A percentile compares a stretch with the other conserved stretches of the same genome.
Conservation (phyloP, 2,888 invertebrate genomes). For the Amphiduros pacificus region DNA sequence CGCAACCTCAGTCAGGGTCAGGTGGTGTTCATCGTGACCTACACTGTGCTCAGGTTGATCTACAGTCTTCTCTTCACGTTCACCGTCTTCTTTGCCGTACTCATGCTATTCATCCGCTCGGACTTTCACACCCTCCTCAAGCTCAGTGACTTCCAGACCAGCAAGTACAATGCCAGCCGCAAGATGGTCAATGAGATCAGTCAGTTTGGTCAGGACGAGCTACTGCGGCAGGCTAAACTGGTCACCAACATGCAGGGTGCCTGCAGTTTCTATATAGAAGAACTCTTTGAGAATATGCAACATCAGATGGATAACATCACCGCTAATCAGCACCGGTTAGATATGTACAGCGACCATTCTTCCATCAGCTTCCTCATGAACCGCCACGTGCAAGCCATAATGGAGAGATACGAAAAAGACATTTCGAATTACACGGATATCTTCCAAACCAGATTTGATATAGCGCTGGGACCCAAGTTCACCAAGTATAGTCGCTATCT, state of each 20-base stretch:
- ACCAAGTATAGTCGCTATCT: conserved; percentile 39
- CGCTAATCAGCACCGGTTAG: conserved; percentile 19
- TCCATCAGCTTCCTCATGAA: conserved; percentile 25
- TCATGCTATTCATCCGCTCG: conserved; percentile 28
- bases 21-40: conserved; percentile 30
- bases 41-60: conserved; percentile 39
- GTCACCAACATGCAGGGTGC: conserved; percentile 30
- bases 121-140: conserved; percentile 21
- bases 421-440: conserved; percentile 15
- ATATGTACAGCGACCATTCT: conserved; percentile 21
- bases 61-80: conserved; percentile 49
- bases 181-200: conserved; percentile 2
- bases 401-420: conserved; percentile 15
- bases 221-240: conserved; percentile 26
- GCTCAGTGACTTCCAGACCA: conserved; percentile 13
- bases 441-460: conserved; percentile 15
- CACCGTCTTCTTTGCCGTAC: conserved; percentile 40
- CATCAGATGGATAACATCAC: conserved; percentile 28
- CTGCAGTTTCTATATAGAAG: conserved; percentile 32
- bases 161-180: conserved; percentile 18
- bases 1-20: conserved; percentile 15
- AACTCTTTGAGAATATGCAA: conserved; percentile 28
- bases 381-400: conserved; percentile 8
- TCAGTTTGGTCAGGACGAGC: conserved; percentile 20
- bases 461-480: conserved; percentile 16